These are phyloP conservation scores for Cremastinae sp. DNA, from an alignment of 2,888 invertebrate genomes.

Conservation along the genomic window DNA sequence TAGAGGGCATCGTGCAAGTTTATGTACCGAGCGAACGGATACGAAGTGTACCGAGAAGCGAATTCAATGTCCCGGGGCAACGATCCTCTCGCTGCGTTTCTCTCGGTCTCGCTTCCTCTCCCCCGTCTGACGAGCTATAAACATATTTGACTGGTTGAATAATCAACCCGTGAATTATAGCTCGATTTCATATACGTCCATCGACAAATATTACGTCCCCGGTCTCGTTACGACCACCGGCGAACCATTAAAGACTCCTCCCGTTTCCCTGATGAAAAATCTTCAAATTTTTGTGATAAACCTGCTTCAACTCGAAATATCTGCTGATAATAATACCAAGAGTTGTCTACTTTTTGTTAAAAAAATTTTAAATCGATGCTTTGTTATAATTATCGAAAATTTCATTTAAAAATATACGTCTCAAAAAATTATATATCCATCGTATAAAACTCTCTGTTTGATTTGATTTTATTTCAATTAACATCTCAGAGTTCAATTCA, in stretches of 20 bases:
- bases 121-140: slow-evolving; percentile 32
- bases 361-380: no score
- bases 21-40: slow-evolving; percentile 29
- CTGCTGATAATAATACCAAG: no score
- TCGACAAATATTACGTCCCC: slow-evolving; percentile 25
- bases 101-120: not conserved
- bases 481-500: no score
- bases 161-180: slow-evolving; percentile 57
- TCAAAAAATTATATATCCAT: no score
- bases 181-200: slow-evolving; percentile 19
- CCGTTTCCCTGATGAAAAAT: not conserved
- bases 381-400: no score
- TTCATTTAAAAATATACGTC: no score
- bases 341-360: no score
- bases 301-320: no score
- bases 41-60: slow-evolving; percentile 43
- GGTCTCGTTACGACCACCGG: slow-evolving; percentile 10
- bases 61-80: slow-evolving; percentile 54
- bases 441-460: no score
- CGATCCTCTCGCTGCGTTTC: slow-evolving; percentile 53
- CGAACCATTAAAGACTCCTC: not conserved
- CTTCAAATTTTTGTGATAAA: no score
- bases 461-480: no score
- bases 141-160: slow-evolving; percentile 61
- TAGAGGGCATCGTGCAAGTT: slow-evolving; percentile 14